These are phyloP conservation scores for Spea multiplicata DNA, from an alignment of 2,113 vertebrate genomes.

Conservation along the genomic window DNA sequence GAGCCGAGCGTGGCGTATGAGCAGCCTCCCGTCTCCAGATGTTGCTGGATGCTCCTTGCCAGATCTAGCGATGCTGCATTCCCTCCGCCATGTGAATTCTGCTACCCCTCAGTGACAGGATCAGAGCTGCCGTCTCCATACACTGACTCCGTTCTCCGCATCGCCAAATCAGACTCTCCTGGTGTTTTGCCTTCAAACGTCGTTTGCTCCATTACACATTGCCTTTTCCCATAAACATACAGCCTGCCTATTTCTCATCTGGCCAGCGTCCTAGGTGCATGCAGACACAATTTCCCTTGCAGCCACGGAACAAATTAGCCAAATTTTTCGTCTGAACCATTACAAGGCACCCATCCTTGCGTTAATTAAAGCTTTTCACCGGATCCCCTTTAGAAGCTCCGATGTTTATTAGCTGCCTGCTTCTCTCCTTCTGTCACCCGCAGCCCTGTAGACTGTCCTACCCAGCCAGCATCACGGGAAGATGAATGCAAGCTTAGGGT, in stretches of 20 bases:
- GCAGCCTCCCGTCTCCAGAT: conserved; percentile 51
- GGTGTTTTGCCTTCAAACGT: conserved; percentile 2
- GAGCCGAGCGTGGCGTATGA: conserved; percentile 24
- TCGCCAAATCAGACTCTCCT: conserved; percentile 56
- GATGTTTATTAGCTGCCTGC: conserved; percentile 41
- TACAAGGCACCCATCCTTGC: conserved; percentile 9
- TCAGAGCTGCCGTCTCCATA: not conserved
- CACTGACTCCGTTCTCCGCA: conserved; percentile 61
- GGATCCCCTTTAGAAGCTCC: conserved; percentile 15
- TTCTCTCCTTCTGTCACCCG: conserved; percentile 39
- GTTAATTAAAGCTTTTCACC: conserved; percentile 20
- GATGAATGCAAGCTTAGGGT: conserved; percentile 44
- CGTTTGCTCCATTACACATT: conserved; percentile 16
- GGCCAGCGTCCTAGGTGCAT: conserved; percentile 9
- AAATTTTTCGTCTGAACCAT: conserved; percentile 6
- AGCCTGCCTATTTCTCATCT: conserved; percentile 13
- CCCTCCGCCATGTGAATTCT: conserved; percentile 11
- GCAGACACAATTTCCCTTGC: conserved; percentile 2
- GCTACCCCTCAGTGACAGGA: not conserved
- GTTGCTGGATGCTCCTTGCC: conserved; percentile 44
- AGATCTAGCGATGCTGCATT: conserved; percentile 24
- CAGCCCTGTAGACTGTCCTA: conserved; percentile 31
- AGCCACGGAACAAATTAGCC: conserved; percentile 1
- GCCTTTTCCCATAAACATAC: conserved; percentile 19
- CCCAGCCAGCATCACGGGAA: conserved; percentile 41